A percentile compares a stretch with the other conserved stretches of the same genome.
Conservation (phyloP, 2,888 invertebrate species). For the Drosophila histrio region DNA sequence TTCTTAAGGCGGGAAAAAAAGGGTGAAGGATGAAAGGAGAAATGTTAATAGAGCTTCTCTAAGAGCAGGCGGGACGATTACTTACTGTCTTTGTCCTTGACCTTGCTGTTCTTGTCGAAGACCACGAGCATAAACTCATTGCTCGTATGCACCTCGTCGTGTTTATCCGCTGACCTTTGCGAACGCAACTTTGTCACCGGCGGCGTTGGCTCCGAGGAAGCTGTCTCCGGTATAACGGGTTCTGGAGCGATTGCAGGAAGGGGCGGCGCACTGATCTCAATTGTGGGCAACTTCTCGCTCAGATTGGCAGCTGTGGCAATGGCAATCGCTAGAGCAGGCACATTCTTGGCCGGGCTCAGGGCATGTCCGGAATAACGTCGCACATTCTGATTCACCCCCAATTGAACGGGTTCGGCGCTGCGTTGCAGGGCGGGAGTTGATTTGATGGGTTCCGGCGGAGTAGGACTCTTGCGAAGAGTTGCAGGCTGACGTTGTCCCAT, state of each 20-base stretch:
- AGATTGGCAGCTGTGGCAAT: conserved; percentile 71
- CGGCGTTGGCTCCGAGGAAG: conserved; percentile 21
- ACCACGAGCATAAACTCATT: conserved; percentile 92
- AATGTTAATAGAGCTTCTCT: not conserved
- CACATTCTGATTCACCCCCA: conserved; percentile 78
- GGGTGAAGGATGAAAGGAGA: too few species aligned
- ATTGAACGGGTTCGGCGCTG: conserved; percentile 81
- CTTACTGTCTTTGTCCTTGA: conserved; percentile 85
- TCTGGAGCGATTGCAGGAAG: conserved; percentile 33
- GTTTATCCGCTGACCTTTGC: conserved; percentile 73
- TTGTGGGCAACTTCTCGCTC: conserved; percentile 65
- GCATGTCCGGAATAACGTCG: conserved; percentile 71
- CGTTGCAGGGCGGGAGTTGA: conserved; percentile 78
- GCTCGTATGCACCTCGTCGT: conserved; percentile 87
- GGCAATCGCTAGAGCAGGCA: conserved; percentile 73
- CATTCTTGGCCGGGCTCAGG: conserved; percentile 75
- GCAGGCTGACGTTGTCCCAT: conserved; percentile 20
- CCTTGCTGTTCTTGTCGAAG: conserved; percentile 86
- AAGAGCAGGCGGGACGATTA: conserved; percentile 12
- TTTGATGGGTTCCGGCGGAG: conserved; percentile 71
- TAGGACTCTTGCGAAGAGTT: conserved; percentile 64
- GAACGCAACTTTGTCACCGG: conserved; percentile 37
- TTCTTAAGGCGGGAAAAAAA: conserved; percentile 69
- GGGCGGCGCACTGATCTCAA: conserved; percentile 80
- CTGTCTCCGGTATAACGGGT: conserved; percentile 10